Evolutionary conservation across 1,140 invertebrate species (phyloP).

Genomic region (Pachypsylla venusta): DNA sequence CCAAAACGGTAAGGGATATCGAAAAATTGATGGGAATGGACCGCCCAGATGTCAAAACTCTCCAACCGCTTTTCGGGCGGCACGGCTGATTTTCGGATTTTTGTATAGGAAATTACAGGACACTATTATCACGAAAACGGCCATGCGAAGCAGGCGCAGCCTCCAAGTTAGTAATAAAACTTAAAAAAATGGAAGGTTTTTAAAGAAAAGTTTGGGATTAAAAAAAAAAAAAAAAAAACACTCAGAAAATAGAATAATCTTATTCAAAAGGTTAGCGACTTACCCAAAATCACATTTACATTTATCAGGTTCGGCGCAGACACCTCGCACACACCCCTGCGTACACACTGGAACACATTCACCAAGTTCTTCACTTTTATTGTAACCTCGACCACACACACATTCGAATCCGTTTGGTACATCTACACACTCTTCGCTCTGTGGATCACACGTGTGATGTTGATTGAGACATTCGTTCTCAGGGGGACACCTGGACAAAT

Average conservation of each 20-base stretch:
- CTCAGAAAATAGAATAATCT: neutral
- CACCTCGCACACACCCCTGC: constrained; percentile 78
- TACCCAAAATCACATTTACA: constrained; percentile 81
- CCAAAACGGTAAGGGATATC: too few species aligned
- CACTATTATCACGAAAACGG: too few species aligned
- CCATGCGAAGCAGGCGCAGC: too few species aligned
- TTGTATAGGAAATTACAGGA: too few species aligned
- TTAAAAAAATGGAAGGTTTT: too few species aligned
- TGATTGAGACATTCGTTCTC: constrained; percentile 88
- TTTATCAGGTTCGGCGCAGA: constrained; percentile 64
- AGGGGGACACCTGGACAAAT: constrained; percentile 71
- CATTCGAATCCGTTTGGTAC: constrained; percentile 62
- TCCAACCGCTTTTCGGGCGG: too few species aligned
- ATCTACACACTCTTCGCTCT: constrained; percentile 73
- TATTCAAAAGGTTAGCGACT: neutral
- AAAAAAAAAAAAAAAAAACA: neutral
- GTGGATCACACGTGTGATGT: constrained; percentile 75
- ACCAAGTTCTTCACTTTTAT: constrained; percentile 31
- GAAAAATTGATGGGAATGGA: too few species aligned
- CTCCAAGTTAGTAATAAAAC: too few species aligned
- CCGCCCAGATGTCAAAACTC: too few species aligned
- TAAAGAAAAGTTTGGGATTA: too few species aligned
- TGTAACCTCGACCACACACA: constrained; percentile 69
- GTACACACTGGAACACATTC: constrained; percentile 38
- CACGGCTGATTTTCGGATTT: too few species aligned